Evolutionary conservation across 2,888 invertebrate genomes (phyloP), one percentile per base, ranked within the genome.

Genomic region (Ecliptopera silaceata): DNA sequence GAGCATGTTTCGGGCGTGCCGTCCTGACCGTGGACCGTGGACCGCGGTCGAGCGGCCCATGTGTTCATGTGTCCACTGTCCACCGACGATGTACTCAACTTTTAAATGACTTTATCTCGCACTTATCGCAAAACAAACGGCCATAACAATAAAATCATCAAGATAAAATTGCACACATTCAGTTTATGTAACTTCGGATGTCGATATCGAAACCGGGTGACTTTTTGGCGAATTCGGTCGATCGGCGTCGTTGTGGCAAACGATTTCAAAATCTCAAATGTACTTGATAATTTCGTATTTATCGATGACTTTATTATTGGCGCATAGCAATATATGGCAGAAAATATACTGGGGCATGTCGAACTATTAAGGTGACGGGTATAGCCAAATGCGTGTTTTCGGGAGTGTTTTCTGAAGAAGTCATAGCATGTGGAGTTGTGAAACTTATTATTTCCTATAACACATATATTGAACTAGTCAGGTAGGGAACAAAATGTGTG

Each of bases 51-150:
- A 32, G n/a, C 32, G 12, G n/a, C 4, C 32, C n/a, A n/a, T n/a
- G n/a, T n/a, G n/a, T n/a, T n/a, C 36, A 5, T 36, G 36, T 36
- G 36, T 15, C 36, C 61, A 45, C 51, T 64, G 62, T 62, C 59
- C 65, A 11, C 57, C 60, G 69, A 69, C 60, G 68, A 66, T 58
- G 62, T 59, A 56, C 63, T 62, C 66, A 66, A 67, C 56, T 66
- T 64, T 68, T 73, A 69, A 77, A 82, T 74, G 74, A 78, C 80
- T 80, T 80, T 77, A 82, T 84, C 77, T 68, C 74, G 73, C 72
- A 78, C 78, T 80, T 77, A 82, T 84, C 77, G 70, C 70, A 62
- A 72, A 71, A 77, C 71, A 71, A 72, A 75, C 70, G 59, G 66
- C 67, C 71, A 75, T 72, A 71, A 76, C 70, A 76, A 78, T 77